Evolutionary conservation across 2,797 vertebrate species (phyloP).

Genomic region (Lophotriccus pileatus): DNA sequence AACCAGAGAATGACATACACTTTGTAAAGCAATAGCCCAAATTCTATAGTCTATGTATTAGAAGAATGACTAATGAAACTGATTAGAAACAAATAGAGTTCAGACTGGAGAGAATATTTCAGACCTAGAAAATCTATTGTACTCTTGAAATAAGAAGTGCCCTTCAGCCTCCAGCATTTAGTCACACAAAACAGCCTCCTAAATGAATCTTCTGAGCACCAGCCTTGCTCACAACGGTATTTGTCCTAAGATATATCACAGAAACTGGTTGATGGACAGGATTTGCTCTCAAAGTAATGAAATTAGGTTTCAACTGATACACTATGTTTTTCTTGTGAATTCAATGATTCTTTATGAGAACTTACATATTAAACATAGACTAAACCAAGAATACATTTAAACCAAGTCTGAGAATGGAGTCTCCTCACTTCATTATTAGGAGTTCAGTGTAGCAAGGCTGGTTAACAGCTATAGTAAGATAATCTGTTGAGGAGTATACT

Average conservation of each 20-base stretch:
- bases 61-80: not conserved
- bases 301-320: not conserved
- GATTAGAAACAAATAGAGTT: not conserved
- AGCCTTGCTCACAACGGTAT: not conserved
- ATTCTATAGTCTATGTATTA: not conserved
- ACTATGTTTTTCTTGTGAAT: not conserved
- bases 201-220: not conserved
- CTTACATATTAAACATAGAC: not conserved
- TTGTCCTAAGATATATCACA: not conserved
- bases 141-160: not conserved
- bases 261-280: not conserved
- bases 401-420: not conserved
- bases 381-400: not conserved
- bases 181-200: not conserved
- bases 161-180: not conserved
- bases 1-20: not conserved
- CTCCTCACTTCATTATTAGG: not conserved
- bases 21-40: not conserved
- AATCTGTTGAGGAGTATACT: not conserved
- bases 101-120: not conserved
- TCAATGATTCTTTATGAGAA: not conserved
- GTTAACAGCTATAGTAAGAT: not conserved
- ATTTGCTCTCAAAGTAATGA: not conserved
- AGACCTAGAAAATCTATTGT: not conserved
- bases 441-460: not conserved